Evolutionary conservation across 1,140 invertebrate genomes (phyloP), one percentile per base, ranked within the genome.

Genomic region (Drosophila pectinifera): DNA sequence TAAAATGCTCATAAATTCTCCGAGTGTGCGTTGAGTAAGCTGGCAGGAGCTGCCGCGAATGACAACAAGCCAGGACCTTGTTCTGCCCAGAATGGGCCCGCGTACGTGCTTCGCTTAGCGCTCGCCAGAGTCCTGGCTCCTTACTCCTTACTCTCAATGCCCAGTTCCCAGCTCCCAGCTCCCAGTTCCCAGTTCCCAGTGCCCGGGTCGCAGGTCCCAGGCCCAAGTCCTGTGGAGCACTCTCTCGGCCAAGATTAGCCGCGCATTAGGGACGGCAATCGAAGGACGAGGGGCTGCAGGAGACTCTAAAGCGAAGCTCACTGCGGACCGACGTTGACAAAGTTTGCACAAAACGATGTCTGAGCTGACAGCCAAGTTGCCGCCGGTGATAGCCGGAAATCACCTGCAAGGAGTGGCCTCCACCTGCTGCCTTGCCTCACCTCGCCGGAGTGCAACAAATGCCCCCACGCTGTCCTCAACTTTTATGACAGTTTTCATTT

Each of bases 401-500:
- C 73, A 81, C 78, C 78, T 77, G 78, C 64, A 80, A 74, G 65
- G 62, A 62, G 45, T 65, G 48, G 38, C 24, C 38, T 43, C 11
- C 11, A 26, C 20, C 31, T 48, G 26, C 41, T 20, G 18, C 1
- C 2, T 2, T 34, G 3, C 7, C 38, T 7, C 28, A 7, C 4
- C 11, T 45, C 10, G 3, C 14, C 18, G 36, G 38, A 64, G 54
- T 67, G 77, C 77, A 68, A 59, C 76, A 76, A 77, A 77, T 77
- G 63, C 74, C 26, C 67, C 54, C 6, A 42, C 20, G 42, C 67
- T 43, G 39, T 61, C 16, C 74, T 72, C 53, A 76, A 80, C 72
- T 80, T 80, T 80, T 80, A 80, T 80, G 77, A 56, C 78, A 80
- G 64, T 80, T 80, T 80, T 68, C 67, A 67, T 69, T 69, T 67